These are phyloP conservation scores for Coilia nasus DNA, from an alignment of 2,797 vertebrate species.

Conservation along the genomic window DNA sequence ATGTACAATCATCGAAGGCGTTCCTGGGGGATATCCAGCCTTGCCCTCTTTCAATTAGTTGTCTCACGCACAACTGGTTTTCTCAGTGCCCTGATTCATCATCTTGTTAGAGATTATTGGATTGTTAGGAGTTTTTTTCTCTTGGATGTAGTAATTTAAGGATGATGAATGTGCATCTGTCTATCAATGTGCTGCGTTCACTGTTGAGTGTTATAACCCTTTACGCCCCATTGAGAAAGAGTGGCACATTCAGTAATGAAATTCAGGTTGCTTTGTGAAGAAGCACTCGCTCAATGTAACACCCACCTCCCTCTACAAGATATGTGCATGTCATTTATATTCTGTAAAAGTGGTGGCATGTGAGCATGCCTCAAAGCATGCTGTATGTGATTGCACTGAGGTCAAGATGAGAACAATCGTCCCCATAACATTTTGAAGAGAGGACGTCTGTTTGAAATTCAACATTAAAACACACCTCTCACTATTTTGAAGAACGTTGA, in stretches of 20 bases:
- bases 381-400: not conserved
- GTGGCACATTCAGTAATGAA: not conserved
- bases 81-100: not conserved
- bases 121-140: not conserved
- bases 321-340: no score
- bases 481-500: not conserved
- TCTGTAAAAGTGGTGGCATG: no score
- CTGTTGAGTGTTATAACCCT: not conserved
- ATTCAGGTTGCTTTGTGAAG: not conserved
- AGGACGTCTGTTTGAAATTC: not conserved
- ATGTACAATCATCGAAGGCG: not conserved
- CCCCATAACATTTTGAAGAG: not conserved
- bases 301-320: no score
- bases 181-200: not conserved
- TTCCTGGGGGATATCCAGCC: not conserved
- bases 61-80: not conserved
- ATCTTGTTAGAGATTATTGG: not conserved
- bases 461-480: not conserved
- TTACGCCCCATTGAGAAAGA: not conserved
- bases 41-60: not conserved
- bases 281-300: not conserved
- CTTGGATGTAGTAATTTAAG: not conserved
- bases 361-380: not conserved
- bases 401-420: not conserved
- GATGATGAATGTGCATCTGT: slow-evolving; percentile 10